Evolutionary conservation across 2,113 vertebrate genomes (phyloP).

Genomic region (Passer domesticus): DNA sequence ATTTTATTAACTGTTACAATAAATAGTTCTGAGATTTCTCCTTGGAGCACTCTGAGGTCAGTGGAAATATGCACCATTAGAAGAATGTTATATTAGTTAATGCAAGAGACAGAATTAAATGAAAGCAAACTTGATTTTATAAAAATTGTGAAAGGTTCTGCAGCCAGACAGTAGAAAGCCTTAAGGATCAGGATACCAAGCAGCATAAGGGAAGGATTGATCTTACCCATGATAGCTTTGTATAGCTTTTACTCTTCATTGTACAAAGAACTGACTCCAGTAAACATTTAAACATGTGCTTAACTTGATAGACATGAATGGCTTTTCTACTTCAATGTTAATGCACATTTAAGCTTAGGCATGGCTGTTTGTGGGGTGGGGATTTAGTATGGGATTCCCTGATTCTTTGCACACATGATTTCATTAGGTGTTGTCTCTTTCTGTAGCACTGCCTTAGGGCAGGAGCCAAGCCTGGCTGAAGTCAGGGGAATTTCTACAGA

Average conservation of each 20-base stretch:
- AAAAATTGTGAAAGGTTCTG: background rate
- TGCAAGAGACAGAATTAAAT: background rate
- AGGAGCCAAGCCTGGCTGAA: slow-evolving; percentile 17
- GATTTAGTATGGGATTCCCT: slow-evolving; percentile 37
- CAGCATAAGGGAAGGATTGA: background rate
- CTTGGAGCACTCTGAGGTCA: background rate
- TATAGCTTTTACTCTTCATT: background rate
- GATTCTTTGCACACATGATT: slow-evolving; percentile 35
- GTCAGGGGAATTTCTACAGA: slow-evolving; percentile 24
- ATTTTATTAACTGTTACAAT: background rate
- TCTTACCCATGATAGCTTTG: background rate
- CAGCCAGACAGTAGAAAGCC: background rate
- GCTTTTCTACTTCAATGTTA: slow-evolving; percentile 39
- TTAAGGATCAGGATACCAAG: background rate
- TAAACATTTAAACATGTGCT: slow-evolving; percentile 34
- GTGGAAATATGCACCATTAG: background rate
- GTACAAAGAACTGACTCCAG: background rate
- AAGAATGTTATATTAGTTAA: background rate
- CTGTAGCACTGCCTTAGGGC: slow-evolving; percentile 11
- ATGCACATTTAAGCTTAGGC: slow-evolving; percentile 33
- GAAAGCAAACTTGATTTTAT: background rate
- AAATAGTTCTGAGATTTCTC: background rate
- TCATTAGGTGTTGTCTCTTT: slow-evolving; percentile 54
- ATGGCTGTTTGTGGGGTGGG: slow-evolving; percentile 14
- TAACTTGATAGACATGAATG: background rate